Base-by-base conservation (phyloP, 2,113 vertebrate species). In the Sebastes schlegelii region DNA sequence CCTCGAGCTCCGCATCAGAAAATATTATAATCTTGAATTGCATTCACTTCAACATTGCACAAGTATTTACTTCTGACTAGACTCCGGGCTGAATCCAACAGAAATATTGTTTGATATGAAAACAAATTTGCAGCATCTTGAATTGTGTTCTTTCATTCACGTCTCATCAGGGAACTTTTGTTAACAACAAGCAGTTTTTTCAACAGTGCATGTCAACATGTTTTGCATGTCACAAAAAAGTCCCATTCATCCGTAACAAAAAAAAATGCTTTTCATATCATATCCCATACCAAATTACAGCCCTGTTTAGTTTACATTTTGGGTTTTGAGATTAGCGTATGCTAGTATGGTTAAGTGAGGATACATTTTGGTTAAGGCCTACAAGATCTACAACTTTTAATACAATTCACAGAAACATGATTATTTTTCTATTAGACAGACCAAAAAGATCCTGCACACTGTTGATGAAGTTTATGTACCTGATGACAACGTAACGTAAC, bases 11-110 rank as follows among this genome's bases (percentile, higher is more conserved):
- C 45, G 42, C 40, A 45, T 45, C 42, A 64, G 40, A 45, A 45
- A 45, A 64, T 45, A 64, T 64, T n/a, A 64, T 64, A 64, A n/a
- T 64, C 5, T 10, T n/a, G 45, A 64, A 64, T 64, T 64, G 17
- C 62, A 45, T 64, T 64, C n/a, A 45, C 9, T 64, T 64, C 17
- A 64, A 43, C 19, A 17, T 45, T 13, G 62, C 42, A 45, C 17
- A 64, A 45, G 62, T 64, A 64, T 12, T 11, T 64, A 43, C 10
- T 45, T 45, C 40, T 7, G 62, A 43, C 9, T 45, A 19, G 7
- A 64, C 62, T n/a, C 42, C 9, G 6, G 42, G 42, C 17, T 45
- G 9, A 45, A 64, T 64, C 42, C 62, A 64, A 3, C 10, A 10
- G 42, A 64, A 64, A 21, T n/a, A 64, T 42, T n/a, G 8, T 43